Conservation (phyloP, 2,113 vertebrate genomes). For the Thamnaconus septentrionalis region DNA sequence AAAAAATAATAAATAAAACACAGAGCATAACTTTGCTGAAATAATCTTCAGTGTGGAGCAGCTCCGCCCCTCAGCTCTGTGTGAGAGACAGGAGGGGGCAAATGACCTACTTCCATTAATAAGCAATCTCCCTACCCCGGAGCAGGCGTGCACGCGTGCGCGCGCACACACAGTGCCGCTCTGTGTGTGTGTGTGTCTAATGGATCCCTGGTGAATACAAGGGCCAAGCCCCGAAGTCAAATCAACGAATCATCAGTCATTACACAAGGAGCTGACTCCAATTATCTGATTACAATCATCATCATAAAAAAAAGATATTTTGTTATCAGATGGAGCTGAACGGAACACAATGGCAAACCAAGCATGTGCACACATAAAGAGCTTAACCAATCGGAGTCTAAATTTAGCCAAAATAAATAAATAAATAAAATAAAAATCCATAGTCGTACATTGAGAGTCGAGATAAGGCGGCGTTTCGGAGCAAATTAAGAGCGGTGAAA, state of each 20-base stretch:
- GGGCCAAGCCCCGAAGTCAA: slow-evolving; percentile 57
- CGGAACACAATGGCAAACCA: slow-evolving; percentile 44
- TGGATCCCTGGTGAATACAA: slow-evolving; percentile 56
- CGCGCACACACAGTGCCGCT: slow-evolving; percentile 20
- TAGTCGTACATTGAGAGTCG: slow-evolving; percentile 25
- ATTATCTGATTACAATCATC: slow-evolving; percentile 60
- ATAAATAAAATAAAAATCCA: slow-evolving; percentile 12
- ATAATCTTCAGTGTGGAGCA: slow-evolving; percentile 56
- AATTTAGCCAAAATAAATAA: slow-evolving; percentile 46
- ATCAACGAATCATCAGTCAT: slow-evolving; percentile 58
- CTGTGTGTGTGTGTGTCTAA: slow-evolving; percentile 55
- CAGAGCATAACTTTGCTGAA: slow-evolving; percentile 59
- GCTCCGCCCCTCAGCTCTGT: slow-evolving; percentile 62
- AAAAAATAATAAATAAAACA: not conserved
- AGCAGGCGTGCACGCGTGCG: slow-evolving; percentile 26
- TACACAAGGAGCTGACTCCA: slow-evolving; percentile 49
- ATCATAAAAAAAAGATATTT: slow-evolving; percentile 40
- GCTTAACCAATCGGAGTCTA: slow-evolving; percentile 31
- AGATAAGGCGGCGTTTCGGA: slow-evolving; percentile 19
- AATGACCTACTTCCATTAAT: slow-evolving; percentile 79
- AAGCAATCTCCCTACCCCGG: slow-evolving; percentile 70
- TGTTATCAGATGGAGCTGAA: slow-evolving; percentile 47
- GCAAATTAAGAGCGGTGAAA: slow-evolving; percentile 28
- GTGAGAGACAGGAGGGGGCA: slow-evolving; percentile 53
- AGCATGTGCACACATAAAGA: slow-evolving; percentile 52